These are phyloP conservation scores for Tipula vernalis DNA, from an alignment of 2,888 invertebrate genomes.

Conservation along the genomic window DNA sequence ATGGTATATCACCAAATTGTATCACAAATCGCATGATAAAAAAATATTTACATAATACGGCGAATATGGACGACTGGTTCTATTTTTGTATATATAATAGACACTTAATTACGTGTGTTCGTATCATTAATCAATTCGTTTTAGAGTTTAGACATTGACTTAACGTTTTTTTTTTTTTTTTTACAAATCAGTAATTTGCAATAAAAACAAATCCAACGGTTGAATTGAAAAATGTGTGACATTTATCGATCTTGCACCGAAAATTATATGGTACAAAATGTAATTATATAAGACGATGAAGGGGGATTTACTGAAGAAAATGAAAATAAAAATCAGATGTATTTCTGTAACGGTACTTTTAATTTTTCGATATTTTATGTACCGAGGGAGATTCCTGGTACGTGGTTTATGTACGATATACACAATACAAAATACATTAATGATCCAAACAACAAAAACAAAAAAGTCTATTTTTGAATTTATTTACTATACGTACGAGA, in stretches of 20 bases:
- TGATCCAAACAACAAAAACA: not conserved
- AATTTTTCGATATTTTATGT: not conserved
- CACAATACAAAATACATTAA: not conserved
- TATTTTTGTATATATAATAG: not conserved
- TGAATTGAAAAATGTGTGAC: not conserved
- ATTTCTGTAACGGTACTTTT: not conserved
- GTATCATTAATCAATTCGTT: too few relatives aligned
- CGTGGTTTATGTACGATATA: not conserved
- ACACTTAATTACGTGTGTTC: not conserved
- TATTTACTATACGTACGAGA: not conserved
- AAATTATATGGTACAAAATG: not conserved
- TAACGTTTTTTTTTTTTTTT: not conserved
- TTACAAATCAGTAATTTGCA: not conserved
- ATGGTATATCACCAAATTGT: not conserved
- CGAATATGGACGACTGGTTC: not conserved
- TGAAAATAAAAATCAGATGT: not conserved
- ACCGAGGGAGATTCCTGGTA: not conserved
- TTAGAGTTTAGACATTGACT: too few relatives aligned
- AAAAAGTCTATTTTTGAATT: not conserved
- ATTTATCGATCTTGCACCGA: not conserved
- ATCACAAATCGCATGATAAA: too few relatives aligned
- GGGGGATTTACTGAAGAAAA: not conserved
- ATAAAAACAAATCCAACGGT: not conserved
- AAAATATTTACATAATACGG: not conserved
- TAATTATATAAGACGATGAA: constrained; percentile 4